Evolutionary conservation across 2,888 invertebrate species (phyloP).

Genomic region (Rotaria magnacalcarata): DNA sequence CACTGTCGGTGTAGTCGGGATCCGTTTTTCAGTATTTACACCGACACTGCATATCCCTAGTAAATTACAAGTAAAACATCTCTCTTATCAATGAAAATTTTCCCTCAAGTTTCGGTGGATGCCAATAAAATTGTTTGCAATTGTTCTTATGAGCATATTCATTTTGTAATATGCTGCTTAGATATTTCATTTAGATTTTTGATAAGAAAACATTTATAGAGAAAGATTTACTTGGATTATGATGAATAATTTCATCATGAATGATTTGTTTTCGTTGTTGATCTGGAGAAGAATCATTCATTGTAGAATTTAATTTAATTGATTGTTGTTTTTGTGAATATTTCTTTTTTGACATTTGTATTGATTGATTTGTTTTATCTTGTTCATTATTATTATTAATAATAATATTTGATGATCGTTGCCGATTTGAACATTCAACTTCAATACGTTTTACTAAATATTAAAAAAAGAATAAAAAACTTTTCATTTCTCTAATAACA

Average conservation of each 20-base stretch:
- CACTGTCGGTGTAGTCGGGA: no score
- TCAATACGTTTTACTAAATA: constrained; percentile 20
- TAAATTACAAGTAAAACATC: no score
- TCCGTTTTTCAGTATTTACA: no score
- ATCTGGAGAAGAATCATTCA: neutral
- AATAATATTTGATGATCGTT: neutral
- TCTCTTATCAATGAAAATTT: no score
- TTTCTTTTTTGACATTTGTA: neutral
- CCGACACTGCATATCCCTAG: no score
- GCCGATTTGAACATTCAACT: neutral
- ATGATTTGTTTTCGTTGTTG: neutral
- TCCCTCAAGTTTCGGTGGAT: no score
- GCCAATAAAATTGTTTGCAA: no score
- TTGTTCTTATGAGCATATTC: no score
- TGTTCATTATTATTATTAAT: neutral
- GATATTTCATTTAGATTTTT: no score
- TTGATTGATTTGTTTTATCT: neutral
- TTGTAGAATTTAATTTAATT: neutral
- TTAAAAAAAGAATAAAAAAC: neutral
- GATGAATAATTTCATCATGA: neutral
- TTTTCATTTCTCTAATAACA: neutral
- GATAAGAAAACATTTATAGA: neutral
- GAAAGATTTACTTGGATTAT: neutral
- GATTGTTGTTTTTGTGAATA: constrained; percentile 21
- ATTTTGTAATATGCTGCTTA: no score